Conservation (phyloP, 2,113 vertebrate species). For the Isurus oxyrinchus region DNA sequence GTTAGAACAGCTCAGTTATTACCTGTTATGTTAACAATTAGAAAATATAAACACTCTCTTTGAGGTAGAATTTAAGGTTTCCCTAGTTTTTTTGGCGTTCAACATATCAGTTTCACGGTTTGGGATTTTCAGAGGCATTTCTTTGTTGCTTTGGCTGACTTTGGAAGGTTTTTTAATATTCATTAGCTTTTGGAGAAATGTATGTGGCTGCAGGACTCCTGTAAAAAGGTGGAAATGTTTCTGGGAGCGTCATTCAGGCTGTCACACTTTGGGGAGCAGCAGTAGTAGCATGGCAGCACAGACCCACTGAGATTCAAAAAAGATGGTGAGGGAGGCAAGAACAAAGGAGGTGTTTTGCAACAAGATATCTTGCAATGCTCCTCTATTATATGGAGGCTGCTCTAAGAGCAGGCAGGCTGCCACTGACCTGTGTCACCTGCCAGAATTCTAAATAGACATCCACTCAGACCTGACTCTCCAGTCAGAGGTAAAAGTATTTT, state of each 20-base stretch:
- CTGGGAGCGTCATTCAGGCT: neutral
- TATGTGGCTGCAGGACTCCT: neutral
- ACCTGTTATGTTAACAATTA: neutral
- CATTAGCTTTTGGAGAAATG: neutral
- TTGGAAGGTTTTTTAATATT: neutral
- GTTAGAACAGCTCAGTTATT: neutral
- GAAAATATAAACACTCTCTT: neutral
- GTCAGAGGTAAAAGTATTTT: neutral
- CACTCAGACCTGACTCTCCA: neutral
- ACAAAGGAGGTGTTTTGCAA: neutral
- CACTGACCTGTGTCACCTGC: neutral
- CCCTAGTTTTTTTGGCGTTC: neutral
- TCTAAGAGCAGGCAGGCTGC: too few species aligned
- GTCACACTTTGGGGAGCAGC: neutral
- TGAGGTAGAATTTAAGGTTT: neutral
- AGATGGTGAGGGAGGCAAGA: neutral
- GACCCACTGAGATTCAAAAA: neutral
- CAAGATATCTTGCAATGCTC: neutral
- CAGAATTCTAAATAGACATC: neutral
- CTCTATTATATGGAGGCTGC: neutral
- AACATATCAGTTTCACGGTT: neutral
- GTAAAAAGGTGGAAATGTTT: neutral
- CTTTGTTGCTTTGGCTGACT: neutral
- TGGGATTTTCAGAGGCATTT: neutral
- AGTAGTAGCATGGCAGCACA: neutral